Percentiles rank a stretch among this genome's conserved stretches.
Conservation (phyloP, 2,113 vertebrate species). For the Dromaius novaehollandiae region DNA sequence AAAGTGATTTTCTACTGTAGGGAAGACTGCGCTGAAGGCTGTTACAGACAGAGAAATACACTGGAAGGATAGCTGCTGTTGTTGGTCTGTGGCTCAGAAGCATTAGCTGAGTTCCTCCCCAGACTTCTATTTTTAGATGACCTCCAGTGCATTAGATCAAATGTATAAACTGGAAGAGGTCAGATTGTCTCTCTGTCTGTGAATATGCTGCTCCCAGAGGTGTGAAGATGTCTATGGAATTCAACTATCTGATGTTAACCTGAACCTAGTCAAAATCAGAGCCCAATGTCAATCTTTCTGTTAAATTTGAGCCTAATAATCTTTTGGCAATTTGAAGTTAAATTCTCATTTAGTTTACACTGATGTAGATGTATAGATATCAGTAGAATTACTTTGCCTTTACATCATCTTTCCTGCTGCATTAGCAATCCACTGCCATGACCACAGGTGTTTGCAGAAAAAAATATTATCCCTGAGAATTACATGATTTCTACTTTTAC, state of each 20-base stretch:
- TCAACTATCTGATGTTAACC: not conserved
- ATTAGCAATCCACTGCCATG: not conserved
- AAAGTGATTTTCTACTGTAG: not conserved
- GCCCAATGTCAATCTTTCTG: not conserved
- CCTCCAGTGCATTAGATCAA: slow-evolving; percentile 38
- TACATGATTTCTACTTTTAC: not conserved
- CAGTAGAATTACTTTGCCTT: not conserved
- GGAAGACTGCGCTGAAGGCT: not conserved
- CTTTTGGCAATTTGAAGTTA: not conserved
- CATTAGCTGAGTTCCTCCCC: not conserved
- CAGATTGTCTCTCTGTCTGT: not conserved
- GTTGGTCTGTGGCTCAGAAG: not conserved
- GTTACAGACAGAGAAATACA: not conserved
- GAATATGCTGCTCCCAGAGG: not conserved
- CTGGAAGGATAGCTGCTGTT: slow-evolving; percentile 12
- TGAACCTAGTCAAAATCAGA: not conserved
- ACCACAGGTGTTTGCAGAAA: not conserved
- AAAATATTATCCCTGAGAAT: not conserved
- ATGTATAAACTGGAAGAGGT: slow-evolving; percentile 35
- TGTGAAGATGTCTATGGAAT: not conserved
- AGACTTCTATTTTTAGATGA: slow-evolving; percentile 55
- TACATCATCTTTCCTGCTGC: not conserved
- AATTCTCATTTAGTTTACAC: not conserved
- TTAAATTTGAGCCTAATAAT: not conserved
- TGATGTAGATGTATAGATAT: not conserved